Conservation (phyloP, 2,113 vertebrate species). For the Sylvilagus bachmani region DNA sequence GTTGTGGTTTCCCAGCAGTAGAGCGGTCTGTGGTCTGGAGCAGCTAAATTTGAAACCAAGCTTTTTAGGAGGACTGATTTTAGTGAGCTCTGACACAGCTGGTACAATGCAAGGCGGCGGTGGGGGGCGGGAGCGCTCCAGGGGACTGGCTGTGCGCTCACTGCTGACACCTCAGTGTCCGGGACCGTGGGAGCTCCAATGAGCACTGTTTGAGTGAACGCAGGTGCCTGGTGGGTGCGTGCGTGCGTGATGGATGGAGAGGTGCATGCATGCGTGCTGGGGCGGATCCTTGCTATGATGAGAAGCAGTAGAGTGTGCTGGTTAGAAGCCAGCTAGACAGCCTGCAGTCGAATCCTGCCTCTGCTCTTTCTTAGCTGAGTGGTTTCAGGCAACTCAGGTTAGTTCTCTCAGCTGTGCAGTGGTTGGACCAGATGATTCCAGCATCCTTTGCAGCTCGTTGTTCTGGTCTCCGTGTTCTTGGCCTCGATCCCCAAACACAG, state of each 20-base stretch:
- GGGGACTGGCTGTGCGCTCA: neutral
- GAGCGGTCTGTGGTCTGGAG: conserved; percentile 46
- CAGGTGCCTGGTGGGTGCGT: neutral
- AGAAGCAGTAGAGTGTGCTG: neutral
- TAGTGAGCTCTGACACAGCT: conserved; percentile 12
- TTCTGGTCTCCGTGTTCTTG: neutral
- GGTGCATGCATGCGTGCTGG: neutral
- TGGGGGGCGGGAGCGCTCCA: neutral
- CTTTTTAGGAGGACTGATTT: conserved; percentile 46
- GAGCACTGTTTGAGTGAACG: neutral
- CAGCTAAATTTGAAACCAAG: conserved; percentile 38
- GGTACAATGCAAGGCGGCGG: neutral
- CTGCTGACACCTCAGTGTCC: neutral
- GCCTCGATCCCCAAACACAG: neutral
- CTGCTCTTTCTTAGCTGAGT: neutral
- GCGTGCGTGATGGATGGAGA: neutral
- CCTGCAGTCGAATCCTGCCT: neutral
- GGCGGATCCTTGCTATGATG: neutral
- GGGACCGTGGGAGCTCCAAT: neutral
- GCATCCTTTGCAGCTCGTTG: neutral
- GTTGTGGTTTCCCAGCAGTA: conserved; percentile 68
- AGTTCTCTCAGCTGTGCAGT: conserved; percentile 22
- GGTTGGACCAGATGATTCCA: neutral
- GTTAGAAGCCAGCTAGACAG: neutral
- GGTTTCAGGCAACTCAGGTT: neutral